A percentile compares a stretch with the other conserved stretches of the same genome.
phyloP scores from a whole-genome alignment of 2,797 vertebrate genomes.

The Tenualosa thibaudeaui region DNA sequence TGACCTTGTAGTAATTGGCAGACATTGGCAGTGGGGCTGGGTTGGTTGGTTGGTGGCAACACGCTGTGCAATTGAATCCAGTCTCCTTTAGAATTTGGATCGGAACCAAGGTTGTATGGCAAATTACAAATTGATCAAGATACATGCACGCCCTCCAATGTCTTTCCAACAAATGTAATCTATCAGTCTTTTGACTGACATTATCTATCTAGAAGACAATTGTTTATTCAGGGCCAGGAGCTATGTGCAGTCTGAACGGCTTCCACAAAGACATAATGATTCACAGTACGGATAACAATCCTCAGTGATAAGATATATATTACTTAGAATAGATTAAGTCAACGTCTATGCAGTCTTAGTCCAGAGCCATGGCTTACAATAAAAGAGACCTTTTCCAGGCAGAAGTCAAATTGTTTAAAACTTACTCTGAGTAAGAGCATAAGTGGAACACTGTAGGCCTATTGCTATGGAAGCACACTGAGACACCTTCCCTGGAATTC shows the following conservation, averaged over 20 bases:
- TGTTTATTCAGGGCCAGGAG: not conserved
- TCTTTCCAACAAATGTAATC: conserved; percentile 14
- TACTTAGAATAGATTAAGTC: not conserved
- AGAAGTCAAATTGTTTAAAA: not conserved
- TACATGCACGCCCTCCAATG: conserved; percentile 4
- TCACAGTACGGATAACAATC: not conserved
- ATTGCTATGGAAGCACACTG: no score
- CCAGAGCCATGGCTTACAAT: not conserved
- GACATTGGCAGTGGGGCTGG: not conserved
- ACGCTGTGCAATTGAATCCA: conserved; percentile 16
- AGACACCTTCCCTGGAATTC: no score
- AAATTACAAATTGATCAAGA: not conserved
- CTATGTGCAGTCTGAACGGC: not conserved
- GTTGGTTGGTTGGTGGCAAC: conserved; percentile 11
- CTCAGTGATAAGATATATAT: not conserved
- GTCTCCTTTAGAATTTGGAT: conserved; percentile 8
- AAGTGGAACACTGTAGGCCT: no score
- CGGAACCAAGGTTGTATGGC: conserved; percentile 14
- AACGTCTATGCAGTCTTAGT: not conserved
- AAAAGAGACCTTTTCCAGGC: not conserved
- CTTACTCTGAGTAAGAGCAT: no score
- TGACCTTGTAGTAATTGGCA: conserved; percentile 6
- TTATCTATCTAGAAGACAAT: not conserved
- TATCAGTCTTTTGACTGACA: conserved; percentile 7
- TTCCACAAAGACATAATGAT: not conserved